Evolutionary conservation across 1,140 invertebrate species (phyloP).

Genomic region (Drosophila insularis): DNA sequence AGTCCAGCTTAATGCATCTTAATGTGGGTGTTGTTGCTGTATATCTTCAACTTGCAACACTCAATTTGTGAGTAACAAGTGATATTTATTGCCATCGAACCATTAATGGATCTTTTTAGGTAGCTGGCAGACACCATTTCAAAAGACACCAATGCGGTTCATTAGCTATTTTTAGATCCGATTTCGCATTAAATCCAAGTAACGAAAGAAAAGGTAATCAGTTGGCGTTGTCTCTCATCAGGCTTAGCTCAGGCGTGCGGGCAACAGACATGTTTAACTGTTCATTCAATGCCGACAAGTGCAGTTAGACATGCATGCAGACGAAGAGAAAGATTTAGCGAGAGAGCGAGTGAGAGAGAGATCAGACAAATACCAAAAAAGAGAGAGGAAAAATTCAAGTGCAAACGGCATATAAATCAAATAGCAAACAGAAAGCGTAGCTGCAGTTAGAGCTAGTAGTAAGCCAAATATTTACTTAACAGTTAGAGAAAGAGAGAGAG

Average conservation of each 20-base stretch:
- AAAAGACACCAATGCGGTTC: slow-evolving; percentile 2
- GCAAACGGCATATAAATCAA: slow-evolving; percentile 78
- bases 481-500: slow-evolving; percentile 50
- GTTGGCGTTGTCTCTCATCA: slow-evolving; percentile 16
- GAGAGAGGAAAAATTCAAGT: slow-evolving; percentile 60
- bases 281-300: slow-evolving; percentile 66
- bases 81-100: neutral
- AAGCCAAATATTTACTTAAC: slow-evolving; percentile 63
- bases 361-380: slow-evolving; percentile 18
- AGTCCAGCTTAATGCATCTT: no score
- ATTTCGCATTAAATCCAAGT: slow-evolving; percentile 3
- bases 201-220: slow-evolving; percentile 20
- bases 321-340: slow-evolving; percentile 38
- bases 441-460: slow-evolving; percentile 16
- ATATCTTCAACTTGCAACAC: neutral
- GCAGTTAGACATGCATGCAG: slow-evolving; percentile 73
- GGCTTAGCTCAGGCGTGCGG: slow-evolving; percentile 40
- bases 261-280: slow-evolving; percentile 66
- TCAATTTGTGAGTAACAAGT: neutral
- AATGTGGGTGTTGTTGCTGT: neutral
- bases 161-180: slow-evolving; percentile 43
- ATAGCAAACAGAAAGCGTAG: slow-evolving; percentile 68
- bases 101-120: neutral
- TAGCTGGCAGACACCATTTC: neutral
- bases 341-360: slow-evolving; percentile 26